These are phyloP conservation scores for Ceratosolen solmsi DNA, from an alignment of 1,140 invertebrate genomes.

Conservation along the genomic window DNA sequence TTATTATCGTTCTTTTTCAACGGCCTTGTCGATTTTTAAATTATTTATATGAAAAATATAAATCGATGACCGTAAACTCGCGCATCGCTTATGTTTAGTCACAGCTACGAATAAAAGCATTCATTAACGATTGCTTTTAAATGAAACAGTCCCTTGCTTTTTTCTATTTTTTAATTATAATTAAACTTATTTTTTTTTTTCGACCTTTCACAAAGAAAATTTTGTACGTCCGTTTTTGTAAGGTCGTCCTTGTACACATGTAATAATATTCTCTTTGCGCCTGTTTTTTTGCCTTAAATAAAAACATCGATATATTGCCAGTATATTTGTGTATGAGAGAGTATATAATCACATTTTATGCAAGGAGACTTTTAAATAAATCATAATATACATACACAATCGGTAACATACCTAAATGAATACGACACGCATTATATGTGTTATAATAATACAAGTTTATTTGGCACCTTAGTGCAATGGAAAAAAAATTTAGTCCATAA, in stretches of 20 bases:
- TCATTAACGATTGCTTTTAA: conserved; percentile 43
- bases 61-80: conserved; percentile 36
- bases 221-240: conserved; percentile 36
- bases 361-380: conserved; percentile 14
- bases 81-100: conserved; percentile 27
- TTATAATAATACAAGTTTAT: conserved; percentile 30
- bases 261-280: conserved; percentile 36
- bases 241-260: conserved; percentile 26
- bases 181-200: conserved; percentile 36
- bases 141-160: conserved; percentile 25
- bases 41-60: conserved; percentile 49
- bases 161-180: conserved; percentile 33
- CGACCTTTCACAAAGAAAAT: conserved; percentile 3
- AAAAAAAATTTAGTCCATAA: conserved; percentile 42
- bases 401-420: conserved; percentile 10
- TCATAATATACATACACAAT: conserved; percentile 7
- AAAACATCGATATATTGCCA: conserved; percentile 34
- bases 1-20: conserved; percentile 46
- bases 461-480: conserved; percentile 29
- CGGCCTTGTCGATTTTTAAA: conserved; percentile 48
- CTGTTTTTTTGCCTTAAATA: conserved; percentile 32
- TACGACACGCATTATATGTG: conserved; percentile 21
- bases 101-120: conserved; percentile 33
- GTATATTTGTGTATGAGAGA: conserved; percentile 24
- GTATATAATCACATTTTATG: conserved; percentile 28